phyloP scores from a whole-genome alignment of 2,113 vertebrate genomes.

The Alexandromys fortis region DNA sequence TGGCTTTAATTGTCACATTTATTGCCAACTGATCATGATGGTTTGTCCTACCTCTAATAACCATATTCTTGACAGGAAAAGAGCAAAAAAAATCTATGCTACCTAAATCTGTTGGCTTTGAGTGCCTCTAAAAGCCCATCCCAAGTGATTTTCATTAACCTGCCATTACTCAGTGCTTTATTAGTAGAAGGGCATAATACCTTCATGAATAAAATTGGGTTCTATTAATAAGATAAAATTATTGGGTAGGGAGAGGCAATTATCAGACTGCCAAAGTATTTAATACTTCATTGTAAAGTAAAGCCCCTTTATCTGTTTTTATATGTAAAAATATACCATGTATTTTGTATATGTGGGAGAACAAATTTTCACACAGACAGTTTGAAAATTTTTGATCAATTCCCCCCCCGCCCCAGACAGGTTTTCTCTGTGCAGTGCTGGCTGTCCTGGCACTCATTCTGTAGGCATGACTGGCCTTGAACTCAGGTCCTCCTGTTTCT shows the following conservation, averaged over 20 bases:
- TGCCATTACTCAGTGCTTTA: neutral
- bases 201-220: neutral
- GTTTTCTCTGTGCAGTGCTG: neutral
- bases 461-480: neutral
- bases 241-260: neutral
- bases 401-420: neutral
- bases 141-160: neutral
- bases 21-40: neutral
- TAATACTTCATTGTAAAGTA: slow-evolving; percentile 5
- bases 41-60: neutral
- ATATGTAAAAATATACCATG: neutral
- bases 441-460: neutral
- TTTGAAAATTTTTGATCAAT: neutral
- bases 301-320: neutral
- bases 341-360: neutral
- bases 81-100: neutral
- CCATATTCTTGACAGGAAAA: neutral
- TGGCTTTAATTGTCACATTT: neutral
- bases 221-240: slow-evolving; percentile 36
- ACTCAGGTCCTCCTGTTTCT: neutral
- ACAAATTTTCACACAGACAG: neutral
- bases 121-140: neutral
- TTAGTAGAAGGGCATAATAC: neutral
- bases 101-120: neutral
- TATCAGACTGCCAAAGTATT: neutral